phyloP scores from a whole-genome alignment of 1,140 invertebrate species.

The Dreissena polymorpha region DNA sequence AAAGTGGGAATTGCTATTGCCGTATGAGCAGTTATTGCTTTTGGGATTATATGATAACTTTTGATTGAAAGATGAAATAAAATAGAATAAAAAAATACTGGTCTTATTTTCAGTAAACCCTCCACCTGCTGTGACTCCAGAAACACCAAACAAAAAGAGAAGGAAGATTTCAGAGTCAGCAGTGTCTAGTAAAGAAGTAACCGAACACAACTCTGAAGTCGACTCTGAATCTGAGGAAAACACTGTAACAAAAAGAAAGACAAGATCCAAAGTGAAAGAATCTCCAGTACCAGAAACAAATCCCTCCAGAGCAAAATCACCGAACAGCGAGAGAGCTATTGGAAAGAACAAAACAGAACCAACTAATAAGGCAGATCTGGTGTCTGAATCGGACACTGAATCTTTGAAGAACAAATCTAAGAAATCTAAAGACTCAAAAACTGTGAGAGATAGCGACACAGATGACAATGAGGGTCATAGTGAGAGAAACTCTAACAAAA shows the following conservation, averaged over 20 bases:
- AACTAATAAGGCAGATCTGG: neutral
- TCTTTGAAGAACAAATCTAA: constrained; percentile 1
- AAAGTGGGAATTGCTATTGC: neutral
- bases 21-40: neutral
- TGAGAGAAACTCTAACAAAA: constrained; percentile 25
- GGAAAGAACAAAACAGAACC: constrained; percentile 30
- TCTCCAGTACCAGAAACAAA: constrained; percentile 21
- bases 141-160: constrained; percentile 51
- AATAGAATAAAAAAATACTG: neutral
- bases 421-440: constrained; percentile 12
- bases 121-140: neutral
- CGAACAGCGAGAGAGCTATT: neutral
- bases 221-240: constrained; percentile 51
- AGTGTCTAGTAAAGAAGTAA: neutral
- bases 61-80: too few species aligned
- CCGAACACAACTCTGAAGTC: constrained; percentile 14
- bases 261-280: constrained; percentile 53
- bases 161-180: constrained; percentile 27
- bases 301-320: constrained; percentile 17
- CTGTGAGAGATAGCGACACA: neutral
- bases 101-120: constrained; percentile 31
- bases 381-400: constrained; percentile 1
- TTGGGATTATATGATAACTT: neutral
- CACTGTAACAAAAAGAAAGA: constrained; percentile 39
- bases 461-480: constrained; percentile 5